Evolutionary conservation across 2,888 invertebrate species (phyloP), one percentile per base, ranked within the genome.

Genomic region (Drosophila diplacantha): DNA sequence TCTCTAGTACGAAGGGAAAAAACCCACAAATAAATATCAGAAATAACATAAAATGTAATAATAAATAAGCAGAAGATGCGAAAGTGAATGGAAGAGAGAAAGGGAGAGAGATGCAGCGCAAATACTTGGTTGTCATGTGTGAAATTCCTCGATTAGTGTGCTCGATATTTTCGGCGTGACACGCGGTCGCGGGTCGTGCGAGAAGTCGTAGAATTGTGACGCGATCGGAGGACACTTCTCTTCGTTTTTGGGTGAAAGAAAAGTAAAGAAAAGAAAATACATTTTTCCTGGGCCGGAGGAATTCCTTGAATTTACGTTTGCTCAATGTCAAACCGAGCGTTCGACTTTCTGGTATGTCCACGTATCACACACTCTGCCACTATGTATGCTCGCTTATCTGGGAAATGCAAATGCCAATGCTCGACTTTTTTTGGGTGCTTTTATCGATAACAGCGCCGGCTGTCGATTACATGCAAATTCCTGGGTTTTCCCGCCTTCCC

Each of bases 271-370:
- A 46, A 46, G 14, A 44, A 38, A 60, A 60, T 44, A 44, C 44
- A 46, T 31, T 59, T 59, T 44, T 59, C 58, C 61, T 75, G 62
- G 58, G 67, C 70, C 71, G 79, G 75, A 83, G 82, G 75, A 83
- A 79, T 83, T 83, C 58, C 18, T 64, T 67, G 66, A 69, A 78
- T 78, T 82, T 81, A 67, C 84, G 70, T 72, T 75, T 76, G 73
- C 80, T 81, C 80, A 81, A 81, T 81, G 80, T 81, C 80, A 81
- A 84, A 81, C 74, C 75, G 84, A 71, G 83, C 78, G 67, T 73
- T 70, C 75, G 75, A 73, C 73, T 73, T 69, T 53, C 62, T 83
- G 80, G 80, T 84, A 81, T 84, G 80, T 67, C 46, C 58, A 56
- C 59, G 32, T 47, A 44, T 37, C 38, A 54, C 59, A 60, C 56